These are phyloP conservation scores for Mustelus asterias DNA, from an alignment of 2,113 vertebrate genomes.

Conservation along the genomic window DNA sequence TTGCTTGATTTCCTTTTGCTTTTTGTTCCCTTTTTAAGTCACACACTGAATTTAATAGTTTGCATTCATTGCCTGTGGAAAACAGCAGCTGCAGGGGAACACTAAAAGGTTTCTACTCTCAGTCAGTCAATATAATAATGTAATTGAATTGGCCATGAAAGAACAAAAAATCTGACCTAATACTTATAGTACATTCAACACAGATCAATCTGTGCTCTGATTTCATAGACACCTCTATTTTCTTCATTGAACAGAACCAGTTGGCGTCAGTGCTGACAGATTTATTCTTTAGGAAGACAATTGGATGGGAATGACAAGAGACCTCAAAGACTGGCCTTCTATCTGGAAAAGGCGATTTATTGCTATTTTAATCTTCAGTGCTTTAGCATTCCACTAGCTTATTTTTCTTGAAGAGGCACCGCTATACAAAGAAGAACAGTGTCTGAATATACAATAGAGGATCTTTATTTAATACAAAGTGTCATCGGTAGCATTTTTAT, in stretches of 20 bases:
- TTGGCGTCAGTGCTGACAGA: not conserved
- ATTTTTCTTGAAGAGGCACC: not conserved
- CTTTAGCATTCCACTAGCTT: not conserved
- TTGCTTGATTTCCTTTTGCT: not conserved
- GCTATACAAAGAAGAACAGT: not conserved
- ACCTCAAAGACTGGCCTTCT: not conserved
- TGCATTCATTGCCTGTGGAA: not conserved
- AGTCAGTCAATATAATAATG: not conserved
- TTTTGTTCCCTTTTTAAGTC: not conserved
- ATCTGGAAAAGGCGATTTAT: not conserved
- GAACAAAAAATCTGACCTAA: not conserved
- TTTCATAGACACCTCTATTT: not conserved
- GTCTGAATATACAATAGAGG: not conserved
- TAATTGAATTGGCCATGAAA: not conserved
- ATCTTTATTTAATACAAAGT: not conserved
- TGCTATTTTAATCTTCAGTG: not conserved
- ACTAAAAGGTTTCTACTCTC: not conserved
- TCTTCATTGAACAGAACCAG: not conserved
- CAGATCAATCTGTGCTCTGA: not conserved
- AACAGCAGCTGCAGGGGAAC: not conserved
- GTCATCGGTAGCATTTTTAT: not conserved
- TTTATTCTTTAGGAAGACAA: not conserved
- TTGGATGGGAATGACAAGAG: not conserved
- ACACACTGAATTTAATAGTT: not conserved
- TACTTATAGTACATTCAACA: conserved; percentile 8